phyloP scores from a whole-genome alignment of 2,797 vertebrate species.

The Erethizon dorsatum region DNA sequence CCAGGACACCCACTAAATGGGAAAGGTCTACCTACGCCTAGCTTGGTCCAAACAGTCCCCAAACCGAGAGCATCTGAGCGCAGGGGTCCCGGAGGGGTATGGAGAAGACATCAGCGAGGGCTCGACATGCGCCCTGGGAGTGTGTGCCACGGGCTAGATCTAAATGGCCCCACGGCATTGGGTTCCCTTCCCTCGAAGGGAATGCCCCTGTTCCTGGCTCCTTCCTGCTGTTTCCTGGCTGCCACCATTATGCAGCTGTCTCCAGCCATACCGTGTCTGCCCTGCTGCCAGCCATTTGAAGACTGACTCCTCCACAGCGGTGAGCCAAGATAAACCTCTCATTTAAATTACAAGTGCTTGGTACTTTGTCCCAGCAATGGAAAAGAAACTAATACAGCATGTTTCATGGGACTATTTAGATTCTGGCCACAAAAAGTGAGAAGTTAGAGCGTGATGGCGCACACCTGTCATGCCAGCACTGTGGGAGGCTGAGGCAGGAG shows the following conservation, averaged over 20 bases:
- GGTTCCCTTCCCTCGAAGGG: neutral
- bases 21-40: neutral
- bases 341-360: neutral
- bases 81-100: neutral
- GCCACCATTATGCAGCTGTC: neutral
- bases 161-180: neutral
- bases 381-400: neutral
- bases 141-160: neutral
- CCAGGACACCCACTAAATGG: neutral
- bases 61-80: neutral
- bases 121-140: neutral
- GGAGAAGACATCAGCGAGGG: neutral
- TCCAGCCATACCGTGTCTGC: neutral
- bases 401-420: neutral
- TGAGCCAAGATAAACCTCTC: neutral
- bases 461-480: neutral
- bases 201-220: neutral
- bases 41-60: neutral
- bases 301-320: neutral
- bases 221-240: neutral
- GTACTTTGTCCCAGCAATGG: neutral
- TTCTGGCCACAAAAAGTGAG: neutral
- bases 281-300: neutral
- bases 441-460: neutral
- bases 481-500: neutral